These are phyloP conservation scores for Pampusana beccarii DNA, from an alignment of 2,113 vertebrate genomes.

Conservation along the genomic window DNA sequence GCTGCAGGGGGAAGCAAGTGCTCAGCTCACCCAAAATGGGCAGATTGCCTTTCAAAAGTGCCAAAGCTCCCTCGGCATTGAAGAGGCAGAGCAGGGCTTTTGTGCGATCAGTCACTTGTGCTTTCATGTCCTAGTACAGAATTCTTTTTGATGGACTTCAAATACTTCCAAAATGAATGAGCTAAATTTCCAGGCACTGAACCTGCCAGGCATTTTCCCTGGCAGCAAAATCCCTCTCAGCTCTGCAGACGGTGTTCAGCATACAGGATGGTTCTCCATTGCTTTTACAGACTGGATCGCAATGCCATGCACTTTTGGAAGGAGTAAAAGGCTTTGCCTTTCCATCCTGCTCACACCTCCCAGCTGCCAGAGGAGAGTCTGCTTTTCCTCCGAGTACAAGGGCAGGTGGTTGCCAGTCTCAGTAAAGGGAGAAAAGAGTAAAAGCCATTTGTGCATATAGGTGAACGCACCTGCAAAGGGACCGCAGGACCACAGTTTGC, in stretches of 20 bases:
- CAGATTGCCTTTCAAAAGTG: background rate
- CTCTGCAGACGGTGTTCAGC: background rate
- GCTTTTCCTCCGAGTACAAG: background rate
- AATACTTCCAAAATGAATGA: background rate
- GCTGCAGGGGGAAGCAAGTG: background rate
- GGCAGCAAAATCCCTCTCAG: background rate
- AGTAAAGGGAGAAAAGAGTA: background rate
- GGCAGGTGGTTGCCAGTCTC: background rate
- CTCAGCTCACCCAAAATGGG: background rate
- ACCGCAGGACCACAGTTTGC: background rate
- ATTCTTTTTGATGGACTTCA: background rate
- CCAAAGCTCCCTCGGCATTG: background rate
- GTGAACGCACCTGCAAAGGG: background rate
- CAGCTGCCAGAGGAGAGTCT: background rate
- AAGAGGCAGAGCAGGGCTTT: background rate
- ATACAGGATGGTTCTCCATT: background rate
- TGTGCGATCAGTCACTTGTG: background rate
- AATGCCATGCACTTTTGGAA: background rate
- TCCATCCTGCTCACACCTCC: background rate
- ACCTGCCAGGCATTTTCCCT: conserved; percentile 3
- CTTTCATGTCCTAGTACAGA: background rate
- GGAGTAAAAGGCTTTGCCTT: background rate
- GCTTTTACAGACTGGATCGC: background rate
- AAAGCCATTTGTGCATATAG: background rate
- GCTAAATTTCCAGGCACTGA: conserved; percentile 4